Evolutionary conservation across 2,113 vertebrate genomes (phyloP), one percentile per base, ranked within the genome.

Genomic region (Ivindomyrus marchei): DNA sequence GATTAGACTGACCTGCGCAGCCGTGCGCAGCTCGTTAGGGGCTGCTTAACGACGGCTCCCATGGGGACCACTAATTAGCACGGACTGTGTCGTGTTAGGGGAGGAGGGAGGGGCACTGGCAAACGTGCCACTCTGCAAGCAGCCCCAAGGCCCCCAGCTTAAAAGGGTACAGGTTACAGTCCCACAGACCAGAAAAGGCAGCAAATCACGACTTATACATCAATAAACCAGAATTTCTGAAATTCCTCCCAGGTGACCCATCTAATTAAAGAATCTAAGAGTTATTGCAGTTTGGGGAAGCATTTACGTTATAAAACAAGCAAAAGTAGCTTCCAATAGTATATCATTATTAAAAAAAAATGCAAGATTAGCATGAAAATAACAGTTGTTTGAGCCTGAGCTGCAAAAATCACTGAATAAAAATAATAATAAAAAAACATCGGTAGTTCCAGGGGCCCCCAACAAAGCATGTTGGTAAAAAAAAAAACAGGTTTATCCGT

Each of bases 1-100:
- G 96, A 96, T 96, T 96, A 95, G 95, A 95, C 95, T 95, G 95
- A 96, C 95, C 95, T 88, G 92, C 92, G 92, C 95, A 95, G 95
- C 93, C 95, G 95, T 91, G 94, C 56, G 94, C 91, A 92, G 93
- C 96, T 96, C 94, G 96, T 96, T 96, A 96, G 96, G 95, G 93
- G 92, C 92, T 91, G 94, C 95, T 95, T 96, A 96, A 96, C 95
- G 93, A 96, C 91, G 93, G 94, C 95, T 95, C 96, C 96, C 96
- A 95, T 94, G 89, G 96, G 95, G 96, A 95, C 93, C 95, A 95
- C 95, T 96, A 96, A 96, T 96, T 96, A 96, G 94, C 94, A 90
- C 94, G 92, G 95, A 96, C 96, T 96, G 96, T 94, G 94, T 95
- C 94, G 95, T 94, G 96, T 95, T 96, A 95, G 93, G 92, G 93